phyloP scores from a whole-genome alignment of 2,113 vertebrate species.

The Saccopteryx bilineata region DNA sequence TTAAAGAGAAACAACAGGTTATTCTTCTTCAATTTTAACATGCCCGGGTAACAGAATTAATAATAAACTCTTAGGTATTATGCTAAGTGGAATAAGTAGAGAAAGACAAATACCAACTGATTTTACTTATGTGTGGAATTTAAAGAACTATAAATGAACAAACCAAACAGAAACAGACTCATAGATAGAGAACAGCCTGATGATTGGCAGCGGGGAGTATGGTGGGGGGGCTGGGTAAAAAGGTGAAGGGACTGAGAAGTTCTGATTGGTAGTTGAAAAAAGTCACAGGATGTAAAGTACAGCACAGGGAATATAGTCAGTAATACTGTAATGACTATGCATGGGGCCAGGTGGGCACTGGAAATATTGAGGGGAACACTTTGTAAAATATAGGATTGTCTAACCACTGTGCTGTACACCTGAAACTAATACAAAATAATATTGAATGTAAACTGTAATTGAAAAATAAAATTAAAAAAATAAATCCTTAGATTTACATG shows the following conservation, averaged over 20 bases:
- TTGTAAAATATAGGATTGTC: not conserved
- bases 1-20: conserved; percentile 39
- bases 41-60: conserved; percentile 42
- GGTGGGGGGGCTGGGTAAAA: not conserved
- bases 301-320: not conserved
- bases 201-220: not conserved
- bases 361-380: not conserved
- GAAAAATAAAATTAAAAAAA: not conserved
- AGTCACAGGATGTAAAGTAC: not conserved
- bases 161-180: not conserved
- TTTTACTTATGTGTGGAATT: not conserved
- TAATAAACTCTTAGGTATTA: conserved; percentile 2
- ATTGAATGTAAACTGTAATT: not conserved
- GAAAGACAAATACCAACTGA: not conserved
- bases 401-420: not conserved
- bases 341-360: not conserved
- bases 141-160: not conserved
- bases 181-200: not conserved
- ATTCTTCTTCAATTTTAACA: conserved; percentile 53
- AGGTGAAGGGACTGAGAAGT: not conserved
- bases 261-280: not conserved
- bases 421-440: not conserved
- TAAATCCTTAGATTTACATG: not conserved
- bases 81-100: not conserved
- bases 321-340: not conserved